Base-by-base conservation (phyloP, 2,113 vertebrate species). In the Nettapus auritus region DNA sequence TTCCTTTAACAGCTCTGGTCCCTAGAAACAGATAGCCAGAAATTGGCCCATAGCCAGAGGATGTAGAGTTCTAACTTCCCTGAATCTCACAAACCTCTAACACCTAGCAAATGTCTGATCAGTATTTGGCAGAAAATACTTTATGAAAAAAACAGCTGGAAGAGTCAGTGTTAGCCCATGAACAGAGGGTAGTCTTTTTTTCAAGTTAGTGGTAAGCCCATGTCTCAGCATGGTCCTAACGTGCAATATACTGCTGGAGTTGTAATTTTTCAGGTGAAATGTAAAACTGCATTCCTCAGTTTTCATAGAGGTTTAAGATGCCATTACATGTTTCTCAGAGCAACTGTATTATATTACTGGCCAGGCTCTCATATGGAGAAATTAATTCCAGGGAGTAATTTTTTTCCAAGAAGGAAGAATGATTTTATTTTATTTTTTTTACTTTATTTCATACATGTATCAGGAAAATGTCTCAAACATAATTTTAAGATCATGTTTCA, bases 231-330 rank as follows among this genome's bases (percentile, higher is more conserved):
- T 28, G 46, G 8, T 86, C 50, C 52, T 83, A 94, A 77, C n/a
- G 38, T 23, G 46, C 17, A 76, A 16, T 13, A 9, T 57, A 70
- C 23, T 42, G 9, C 23, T 53, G 46, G n/a, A 62, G 28, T 8
- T 73, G 36, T 33, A 62, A 46, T 80, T 87, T 94, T 90, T 91
- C 68, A 88, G 78, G 70, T 52, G 11, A 91, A 97, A 89, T 0
- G 2, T 31, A 80, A 57, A 82, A 80, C n/a, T 53, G 33, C 22
- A 57, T 68, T 95, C 28, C 84, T 85, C 34, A 62, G 19, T 57
- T 52, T 86, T 86, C 34, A 55, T 3, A 83, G 56, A 82, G 12
- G 13, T 80, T 91, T 88, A 86, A 86, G 73, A 89, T 86, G 31
- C 11, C n/a, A 19, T 63, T 36, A 64, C 26, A 59, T 11, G 17